Evolutionary conservation across 2,888 invertebrate genomes (phyloP), one percentile per base, ranked within the genome.

Genomic region (Iselma pallidipennis): DNA sequence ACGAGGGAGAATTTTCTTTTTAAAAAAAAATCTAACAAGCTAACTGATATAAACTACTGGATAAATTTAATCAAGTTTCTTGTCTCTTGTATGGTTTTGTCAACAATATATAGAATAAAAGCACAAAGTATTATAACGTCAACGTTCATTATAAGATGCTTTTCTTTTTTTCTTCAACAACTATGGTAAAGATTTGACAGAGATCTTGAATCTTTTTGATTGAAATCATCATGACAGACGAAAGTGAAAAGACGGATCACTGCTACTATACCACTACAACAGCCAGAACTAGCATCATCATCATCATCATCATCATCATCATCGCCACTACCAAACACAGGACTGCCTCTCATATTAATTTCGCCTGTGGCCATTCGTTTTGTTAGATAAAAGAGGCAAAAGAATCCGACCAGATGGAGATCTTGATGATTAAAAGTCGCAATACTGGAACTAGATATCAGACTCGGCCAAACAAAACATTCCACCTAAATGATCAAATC

Each of bases 331-430:
- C 33, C 16, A 26, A 26, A 26, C 6, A 37, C 29, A 37, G 49
- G 49, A 52, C 12, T 51, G 28, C 45, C 51, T 66, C 61, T 63
- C 70, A 63, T 71, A 68, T 71, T 74, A 72, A 73, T 75, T 70
- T 66, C 56, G 72, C 74, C 68, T 59, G 60, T 66, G 71, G 75
- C 69, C 62, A 71, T 73, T 70, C 68, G 65, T 59, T 67, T 58
- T 26, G 6, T 5, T 2, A 75, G 72, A 72, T 71, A 73, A 72
- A 73, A 73, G 71, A 70, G 68, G 66, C 61, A 65, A n/a, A 66
- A 63, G 57, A 33, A 53, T 54, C 50, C 42, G 31, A 55, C 52
- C 7, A 9, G 37, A 7, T 19, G 16, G 14, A 2, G 2, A 23
- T 49, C 3, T 21, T 9, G 23, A 23, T 25, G 49, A 25, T 26